phyloP scores from a whole-genome alignment of 2,113 vertebrate genomes.

The Ammodytes marinus region DNA sequence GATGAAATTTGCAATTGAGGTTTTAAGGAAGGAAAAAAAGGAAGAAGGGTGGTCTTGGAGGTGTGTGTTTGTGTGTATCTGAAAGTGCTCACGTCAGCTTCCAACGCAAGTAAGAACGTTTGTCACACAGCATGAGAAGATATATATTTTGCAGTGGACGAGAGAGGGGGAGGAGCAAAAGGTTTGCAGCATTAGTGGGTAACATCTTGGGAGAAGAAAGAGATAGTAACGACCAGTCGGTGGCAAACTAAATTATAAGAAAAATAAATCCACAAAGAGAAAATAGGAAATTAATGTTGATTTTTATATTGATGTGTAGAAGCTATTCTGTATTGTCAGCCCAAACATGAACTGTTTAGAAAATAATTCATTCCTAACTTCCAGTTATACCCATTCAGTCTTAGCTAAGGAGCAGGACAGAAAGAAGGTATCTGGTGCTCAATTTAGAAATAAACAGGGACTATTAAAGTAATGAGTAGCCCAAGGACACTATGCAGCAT shows the following conservation, averaged over 20 bases:
- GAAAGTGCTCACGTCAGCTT: conserved; percentile 60
- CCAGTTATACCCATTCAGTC: neutral
- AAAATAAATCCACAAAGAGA: conserved; percentile 6
- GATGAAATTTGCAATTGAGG: conserved; percentile 60
- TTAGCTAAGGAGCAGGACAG: neutral
- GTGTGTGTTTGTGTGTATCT: conserved; percentile 11
- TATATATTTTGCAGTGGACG: conserved; percentile 12
- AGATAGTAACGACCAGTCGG: conserved; percentile 14
- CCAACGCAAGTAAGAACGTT: conserved; percentile 33
- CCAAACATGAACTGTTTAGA: conserved; percentile 5
- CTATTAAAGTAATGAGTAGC: neutral
- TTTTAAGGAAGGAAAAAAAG: conserved; percentile 39
- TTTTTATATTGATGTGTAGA: conserved; percentile 1
- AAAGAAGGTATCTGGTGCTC: neutral
- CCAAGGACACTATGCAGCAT: neutral
- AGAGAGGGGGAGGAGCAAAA: conserved; percentile 6
- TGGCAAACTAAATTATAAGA: neutral
- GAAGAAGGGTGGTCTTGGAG: conserved; percentile 37
- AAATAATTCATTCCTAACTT: conserved; percentile 10
- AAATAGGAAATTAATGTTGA: neutral
- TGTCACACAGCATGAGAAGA: conserved; percentile 40
- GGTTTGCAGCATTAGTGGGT: conserved; percentile 12
- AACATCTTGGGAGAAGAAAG: conserved; percentile 1
- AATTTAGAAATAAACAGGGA: conserved; percentile 5
- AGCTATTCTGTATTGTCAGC: neutral